Conservation (phyloP, 2,888 invertebrate genomes). For the Lampropteryx suffumata region DNA sequence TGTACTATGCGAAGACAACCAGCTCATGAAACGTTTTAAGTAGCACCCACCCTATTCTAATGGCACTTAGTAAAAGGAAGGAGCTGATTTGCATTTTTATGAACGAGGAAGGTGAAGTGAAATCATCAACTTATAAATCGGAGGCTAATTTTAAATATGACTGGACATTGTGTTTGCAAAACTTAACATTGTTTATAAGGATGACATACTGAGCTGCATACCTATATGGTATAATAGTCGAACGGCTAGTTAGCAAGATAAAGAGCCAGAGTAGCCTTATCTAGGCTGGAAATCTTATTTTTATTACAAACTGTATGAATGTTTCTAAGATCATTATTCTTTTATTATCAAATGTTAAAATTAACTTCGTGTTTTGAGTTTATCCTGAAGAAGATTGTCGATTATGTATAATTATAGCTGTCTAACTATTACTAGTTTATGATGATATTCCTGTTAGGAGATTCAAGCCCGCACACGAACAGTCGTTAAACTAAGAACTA, state of each 20-base stretch:
- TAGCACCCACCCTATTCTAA: slow-evolving; percentile 72
- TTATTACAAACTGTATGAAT: no score
- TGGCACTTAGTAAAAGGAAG: slow-evolving; percentile 75
- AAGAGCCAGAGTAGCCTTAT: no score
- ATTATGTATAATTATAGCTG: no score
- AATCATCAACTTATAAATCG: slow-evolving; percentile 47
- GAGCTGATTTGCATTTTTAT: slow-evolving; percentile 79
- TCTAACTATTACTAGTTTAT: not conserved
- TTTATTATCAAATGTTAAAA: no score
- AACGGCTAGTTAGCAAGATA: no score
- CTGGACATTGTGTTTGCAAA: not conserved
- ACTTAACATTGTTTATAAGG: no score
- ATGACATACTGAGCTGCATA: no score
- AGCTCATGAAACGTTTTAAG: slow-evolving; percentile 45
- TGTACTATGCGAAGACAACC: slow-evolving; percentile 10
- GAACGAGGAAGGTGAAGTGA: slow-evolving; percentile 70
- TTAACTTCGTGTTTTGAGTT: no score
- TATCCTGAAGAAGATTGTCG: no score
- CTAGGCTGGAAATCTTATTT: no score
- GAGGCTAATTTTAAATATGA: slow-evolving; percentile 2
- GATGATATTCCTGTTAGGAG: not conserved
- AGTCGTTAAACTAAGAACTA: not conserved
- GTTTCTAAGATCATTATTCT: no score
- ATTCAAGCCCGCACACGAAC: not conserved
- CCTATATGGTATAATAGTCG: no score